Base-by-base conservation (phyloP, 2,113 vertebrate species). In the Uropsilus gracilis region DNA sequence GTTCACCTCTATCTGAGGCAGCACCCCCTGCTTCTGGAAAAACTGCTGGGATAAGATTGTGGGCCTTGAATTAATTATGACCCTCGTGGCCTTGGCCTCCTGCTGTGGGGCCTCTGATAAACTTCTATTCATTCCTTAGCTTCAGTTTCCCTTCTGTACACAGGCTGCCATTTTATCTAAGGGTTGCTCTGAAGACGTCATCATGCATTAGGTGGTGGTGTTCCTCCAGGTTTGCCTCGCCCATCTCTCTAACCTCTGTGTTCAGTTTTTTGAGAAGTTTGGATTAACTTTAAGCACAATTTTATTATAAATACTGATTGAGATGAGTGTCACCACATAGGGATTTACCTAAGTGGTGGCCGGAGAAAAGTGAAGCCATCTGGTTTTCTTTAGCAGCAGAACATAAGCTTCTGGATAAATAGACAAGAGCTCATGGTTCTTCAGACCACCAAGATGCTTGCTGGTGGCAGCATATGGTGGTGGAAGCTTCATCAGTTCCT, bases 1-100 rank as follows among this genome's bases (percentile, higher is more conserved):
- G 8, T 24, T 48, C 44, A 30, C 30, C 24, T 28, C 26, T 83
- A 6, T 48, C 4, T 0, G 20, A 0, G 4, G 13, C 4, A 17
- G 32, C 1, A 42, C 12, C 68, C 5, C 34, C 18, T 10, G 7
- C 26, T 18, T 2, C 0, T 10, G 39, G 53, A 59, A 34, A 50
- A 8, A 50, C 3, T 8, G 14, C 34, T 1, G 2, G 0, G 0
- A 8, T 17, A 4, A 75, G 57, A 18, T 9, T 2, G 0, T 34
- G 22, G 26, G 5, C 8, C 42, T 12, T 24, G 26, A 48, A 28
- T 63, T 48, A 55, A 42, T 16, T 22, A 53, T 14, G 66, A 12
- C 55, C 48, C 26, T 5, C 32, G 14, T 8, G 73, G 50, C 20
- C 24, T 46, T 59, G n/a, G n/a, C 24, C 14, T 22, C 22, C 50